A percentile compares a stretch with the other conserved stretches of the same genome.
Conservation (phyloP, 2,797 vertebrate species). For the Harpagifer antarcticus region DNA sequence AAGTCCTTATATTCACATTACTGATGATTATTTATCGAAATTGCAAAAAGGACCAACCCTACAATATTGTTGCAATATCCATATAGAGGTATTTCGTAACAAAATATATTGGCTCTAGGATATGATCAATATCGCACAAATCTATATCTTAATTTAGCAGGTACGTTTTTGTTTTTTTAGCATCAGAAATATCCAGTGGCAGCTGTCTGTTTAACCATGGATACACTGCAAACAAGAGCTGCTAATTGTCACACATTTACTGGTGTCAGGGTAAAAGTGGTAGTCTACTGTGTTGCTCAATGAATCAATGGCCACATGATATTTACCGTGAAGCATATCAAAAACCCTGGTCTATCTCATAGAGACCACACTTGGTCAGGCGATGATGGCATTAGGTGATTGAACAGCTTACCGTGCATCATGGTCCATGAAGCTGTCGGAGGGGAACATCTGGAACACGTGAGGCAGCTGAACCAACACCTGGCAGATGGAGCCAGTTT, state of each 20-base stretch:
- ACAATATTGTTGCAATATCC: too few relatives aligned
- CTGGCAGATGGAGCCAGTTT: slow-evolving; percentile 91
- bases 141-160: too few relatives aligned
- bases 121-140: too few relatives aligned
- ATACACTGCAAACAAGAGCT: too few relatives aligned
- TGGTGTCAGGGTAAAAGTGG: not conserved
- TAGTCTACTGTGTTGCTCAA: not conserved
- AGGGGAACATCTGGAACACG: slow-evolving; percentile 92
- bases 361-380: not conserved
- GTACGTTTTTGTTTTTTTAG: not conserved
- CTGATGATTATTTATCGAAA: too few relatives aligned
- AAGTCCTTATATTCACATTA: too few relatives aligned
- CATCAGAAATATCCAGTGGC: not conserved
- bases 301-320: not conserved
- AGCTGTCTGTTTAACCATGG: not conserved
- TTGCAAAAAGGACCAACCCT: too few relatives aligned
- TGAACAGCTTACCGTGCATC: slow-evolving; percentile 87
- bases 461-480: slow-evolving; percentile 96
- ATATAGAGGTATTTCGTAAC: too few relatives aligned
- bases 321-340: not conserved
- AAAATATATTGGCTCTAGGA: too few relatives aligned
- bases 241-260: not conserved
- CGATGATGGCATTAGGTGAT: not conserved
- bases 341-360: not conserved
- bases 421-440: slow-evolving; percentile 86